phyloP scores from a whole-genome alignment of 2,113 vertebrate species.

The Rhinopomastus cyanomelas region DNA sequence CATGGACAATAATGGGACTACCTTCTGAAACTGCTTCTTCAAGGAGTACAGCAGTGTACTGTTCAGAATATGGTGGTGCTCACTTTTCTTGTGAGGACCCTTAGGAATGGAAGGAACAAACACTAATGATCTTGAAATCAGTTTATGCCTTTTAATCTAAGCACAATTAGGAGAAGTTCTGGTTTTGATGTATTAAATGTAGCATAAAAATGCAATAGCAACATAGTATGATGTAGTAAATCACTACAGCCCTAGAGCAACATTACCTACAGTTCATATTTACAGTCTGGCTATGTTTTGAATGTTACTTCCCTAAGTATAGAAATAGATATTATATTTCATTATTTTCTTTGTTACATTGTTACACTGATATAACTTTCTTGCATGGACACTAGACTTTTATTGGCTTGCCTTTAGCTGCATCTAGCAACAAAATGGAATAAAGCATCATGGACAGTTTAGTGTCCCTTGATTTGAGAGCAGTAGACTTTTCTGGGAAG shows the following conservation, averaged over 20 bases:
- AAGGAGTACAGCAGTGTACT: not conserved
- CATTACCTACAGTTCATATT: not conserved
- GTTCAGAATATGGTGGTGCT: not conserved
- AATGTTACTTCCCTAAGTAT: not conserved
- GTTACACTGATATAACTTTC: not conserved
- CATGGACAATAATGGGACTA: accelerated
- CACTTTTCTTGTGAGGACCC: not conserved
- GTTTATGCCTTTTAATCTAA: not conserved
- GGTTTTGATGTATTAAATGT: not conserved
- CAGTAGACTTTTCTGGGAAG: not conserved
- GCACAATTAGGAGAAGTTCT: not conserved
- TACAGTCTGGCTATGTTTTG: not conserved
- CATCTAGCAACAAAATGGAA: not conserved
- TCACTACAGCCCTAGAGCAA: not conserved
- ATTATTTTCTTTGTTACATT: not conserved
- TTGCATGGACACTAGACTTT: accelerated
- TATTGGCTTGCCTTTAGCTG: not conserved
- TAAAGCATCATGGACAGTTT: not conserved
- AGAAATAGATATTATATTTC: not conserved
- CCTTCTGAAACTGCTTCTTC: not conserved
- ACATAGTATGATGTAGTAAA: not conserved
- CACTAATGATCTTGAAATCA: not conserved
- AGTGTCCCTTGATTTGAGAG: not conserved
- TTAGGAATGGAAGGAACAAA: not conserved
- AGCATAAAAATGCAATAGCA: not conserved